Evolutionary conservation across 2,888 invertebrate species (phyloP).

Genomic region (Rhamnusium bicolor): DNA sequence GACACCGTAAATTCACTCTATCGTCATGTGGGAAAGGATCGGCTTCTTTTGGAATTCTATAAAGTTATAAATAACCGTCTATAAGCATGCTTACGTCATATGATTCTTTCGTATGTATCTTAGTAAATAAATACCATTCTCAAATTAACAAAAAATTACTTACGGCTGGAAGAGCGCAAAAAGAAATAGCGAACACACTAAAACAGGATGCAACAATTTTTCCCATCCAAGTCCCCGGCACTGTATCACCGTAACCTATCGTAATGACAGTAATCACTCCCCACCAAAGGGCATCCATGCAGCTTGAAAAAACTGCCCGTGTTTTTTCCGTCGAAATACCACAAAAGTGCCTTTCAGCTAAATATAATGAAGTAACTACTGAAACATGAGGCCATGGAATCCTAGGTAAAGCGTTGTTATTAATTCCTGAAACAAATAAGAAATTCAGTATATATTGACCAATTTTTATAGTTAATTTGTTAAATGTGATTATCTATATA

Average conservation of each 20-base stretch:
- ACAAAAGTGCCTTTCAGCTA: conserved; percentile 83
- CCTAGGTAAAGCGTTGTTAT: conserved; percentile 89
- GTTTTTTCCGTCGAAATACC: conserved; percentile 75
- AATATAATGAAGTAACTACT: conserved; percentile 89
- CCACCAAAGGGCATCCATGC: conserved; percentile 88
- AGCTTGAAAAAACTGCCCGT: conserved; percentile 82
- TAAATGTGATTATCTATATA: too few relatives aligned
- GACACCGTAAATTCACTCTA: too few relatives aligned
- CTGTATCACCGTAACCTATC: conserved; percentile 90
- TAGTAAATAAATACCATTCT: too few relatives aligned
- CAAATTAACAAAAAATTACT: conserved; percentile 70
- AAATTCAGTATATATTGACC: too few relatives aligned
- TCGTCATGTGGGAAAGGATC: too few relatives aligned
- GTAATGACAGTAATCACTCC: conserved; percentile 85
- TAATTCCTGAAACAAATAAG: conserved; percentile 78
- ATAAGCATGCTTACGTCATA: too few relatives aligned
- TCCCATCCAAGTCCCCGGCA: conserved; percentile 90
- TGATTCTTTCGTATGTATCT: too few relatives aligned
- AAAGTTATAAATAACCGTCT: too few relatives aligned
- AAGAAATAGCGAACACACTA: conserved; percentile 89
- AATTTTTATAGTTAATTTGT: too few relatives aligned
- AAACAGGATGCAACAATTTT: conserved; percentile 90
- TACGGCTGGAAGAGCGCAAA: conserved; percentile 90
- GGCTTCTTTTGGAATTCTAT: too few relatives aligned
- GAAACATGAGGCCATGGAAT: conserved; percentile 86